These are phyloP conservation scores for Choloepus hoffmanni DNA, from an alignment of 2,113 vertebrate genomes.

Conservation along the genomic window DNA sequence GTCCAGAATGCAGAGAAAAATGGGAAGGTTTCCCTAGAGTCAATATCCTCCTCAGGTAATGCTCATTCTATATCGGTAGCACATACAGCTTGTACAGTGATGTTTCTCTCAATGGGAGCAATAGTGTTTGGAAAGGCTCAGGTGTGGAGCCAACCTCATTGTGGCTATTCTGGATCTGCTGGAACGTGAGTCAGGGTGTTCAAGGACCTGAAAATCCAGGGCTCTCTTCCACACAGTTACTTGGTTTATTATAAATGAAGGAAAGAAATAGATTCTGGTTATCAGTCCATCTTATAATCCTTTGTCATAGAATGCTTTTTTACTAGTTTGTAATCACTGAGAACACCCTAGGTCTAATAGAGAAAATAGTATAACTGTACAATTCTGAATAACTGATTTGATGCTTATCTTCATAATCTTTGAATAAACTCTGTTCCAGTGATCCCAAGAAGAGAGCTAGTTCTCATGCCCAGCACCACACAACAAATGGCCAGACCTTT, in stretches of 20 bases:
- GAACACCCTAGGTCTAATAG: not conserved
- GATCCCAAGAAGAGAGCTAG: not conserved
- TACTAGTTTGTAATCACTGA: not conserved
- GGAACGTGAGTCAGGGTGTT: not conserved
- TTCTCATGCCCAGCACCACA: not conserved
- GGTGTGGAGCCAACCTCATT: not conserved
- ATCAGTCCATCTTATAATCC: not conserved
- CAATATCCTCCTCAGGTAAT: slow-evolving; percentile 96
- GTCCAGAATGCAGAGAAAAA: slow-evolving; percentile 95
- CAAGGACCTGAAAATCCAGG: not conserved
- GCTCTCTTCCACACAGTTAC: not conserved
- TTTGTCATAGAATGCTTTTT: not conserved
- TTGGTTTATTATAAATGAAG: not conserved
- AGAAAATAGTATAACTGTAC: not conserved
- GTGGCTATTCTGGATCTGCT: not conserved
- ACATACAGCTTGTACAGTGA: fast-evolving
- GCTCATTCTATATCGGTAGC: fast-evolving
- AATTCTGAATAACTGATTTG: not conserved
- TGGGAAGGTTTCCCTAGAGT: slow-evolving; percentile 98
- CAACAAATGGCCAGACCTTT: not conserved
- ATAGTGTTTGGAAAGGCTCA: not conserved
- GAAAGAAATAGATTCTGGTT: not conserved
- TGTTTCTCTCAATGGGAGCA: not conserved
- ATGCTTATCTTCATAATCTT: not conserved
- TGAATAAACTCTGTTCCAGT: not conserved